Percentiles rank a stretch among this genome's conserved stretches.
Evolutionary conservation across 2,797 vertebrate species (phyloP).

Genomic region (Crenichthys baileyi): DNA sequence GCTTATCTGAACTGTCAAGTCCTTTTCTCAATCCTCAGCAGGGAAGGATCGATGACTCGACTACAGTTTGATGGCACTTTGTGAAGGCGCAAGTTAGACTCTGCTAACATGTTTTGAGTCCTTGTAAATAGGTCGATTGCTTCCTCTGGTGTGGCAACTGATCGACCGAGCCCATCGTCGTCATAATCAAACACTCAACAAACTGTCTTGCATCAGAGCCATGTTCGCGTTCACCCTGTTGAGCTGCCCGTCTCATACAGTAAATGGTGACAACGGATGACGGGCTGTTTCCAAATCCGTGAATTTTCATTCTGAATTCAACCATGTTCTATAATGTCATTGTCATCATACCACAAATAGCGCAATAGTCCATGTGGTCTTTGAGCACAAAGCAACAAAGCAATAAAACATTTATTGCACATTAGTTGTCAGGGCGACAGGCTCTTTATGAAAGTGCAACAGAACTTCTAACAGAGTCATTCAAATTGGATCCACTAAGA

Average conservation of each 20-base stretch:
- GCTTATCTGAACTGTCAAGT: conserved; percentile 1
- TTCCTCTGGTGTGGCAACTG: not conserved
- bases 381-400: not conserved
- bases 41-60: not conserved
- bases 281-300: not conserved
- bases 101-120: conserved; percentile 8
- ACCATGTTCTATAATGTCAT: not conserved
- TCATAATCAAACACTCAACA: not conserved
- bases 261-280: not conserved
- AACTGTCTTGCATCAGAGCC: conserved; percentile 2
- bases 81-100: conserved; percentile 6
- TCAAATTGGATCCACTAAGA: not conserved
- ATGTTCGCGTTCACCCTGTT: not conserved
- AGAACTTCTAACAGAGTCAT: conserved; percentile 3
- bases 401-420: not conserved
- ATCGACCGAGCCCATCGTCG: not conserved
- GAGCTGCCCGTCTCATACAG: not conserved
- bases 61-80: conserved; percentile 15
- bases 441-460: not conserved
- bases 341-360: not conserved
- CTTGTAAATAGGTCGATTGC: not conserved
- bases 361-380: not conserved
- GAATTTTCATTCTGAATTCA: not conserved
- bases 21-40: not conserved
- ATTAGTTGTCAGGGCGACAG: not conserved